phyloP scores from a whole-genome alignment of 2,797 vertebrate species.

The Naso thynnoides region DNA sequence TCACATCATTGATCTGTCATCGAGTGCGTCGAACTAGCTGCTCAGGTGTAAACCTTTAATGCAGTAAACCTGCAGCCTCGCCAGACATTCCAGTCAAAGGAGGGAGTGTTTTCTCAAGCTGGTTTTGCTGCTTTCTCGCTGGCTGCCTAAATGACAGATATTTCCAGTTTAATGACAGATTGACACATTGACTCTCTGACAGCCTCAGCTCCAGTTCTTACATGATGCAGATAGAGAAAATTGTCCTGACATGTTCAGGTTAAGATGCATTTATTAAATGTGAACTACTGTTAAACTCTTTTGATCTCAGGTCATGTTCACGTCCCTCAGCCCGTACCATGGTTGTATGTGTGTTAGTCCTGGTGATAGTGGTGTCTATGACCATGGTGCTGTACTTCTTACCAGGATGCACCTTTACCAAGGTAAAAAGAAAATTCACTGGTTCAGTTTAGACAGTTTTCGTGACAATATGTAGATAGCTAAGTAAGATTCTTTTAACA shows the following conservation, averaged over 20 bases:
- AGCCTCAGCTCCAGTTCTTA: not conserved
- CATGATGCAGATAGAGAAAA: not conserved
- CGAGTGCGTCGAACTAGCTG: no score
- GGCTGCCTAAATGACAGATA: not conserved
- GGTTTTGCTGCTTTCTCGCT: not conserved
- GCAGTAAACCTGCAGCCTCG: no score
- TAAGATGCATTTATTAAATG: not conserved
- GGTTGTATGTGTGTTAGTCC: constrained; percentile 87
- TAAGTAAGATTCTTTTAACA: not conserved
- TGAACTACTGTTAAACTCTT: not conserved
- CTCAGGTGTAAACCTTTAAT: no score
- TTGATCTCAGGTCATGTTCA: constrained; percentile 81
- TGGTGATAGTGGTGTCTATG: constrained; percentile 88
- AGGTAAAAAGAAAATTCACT: constrained; percentile 74
- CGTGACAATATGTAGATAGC: not conserved
- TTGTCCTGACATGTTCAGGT: not conserved
- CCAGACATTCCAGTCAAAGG: not conserved
- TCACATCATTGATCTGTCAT: no score
- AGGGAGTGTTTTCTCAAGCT: not conserved
- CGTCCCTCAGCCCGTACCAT: constrained; percentile 86
- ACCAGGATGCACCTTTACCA: constrained; percentile 95
- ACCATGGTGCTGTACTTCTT: constrained; percentile 91
- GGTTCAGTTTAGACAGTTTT: not conserved
- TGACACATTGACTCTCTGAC: no score
- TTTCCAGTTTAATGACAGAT: not conserved